Conservation (phyloP, 2,888 invertebrate species). For the Rotaria macrura region DNA sequence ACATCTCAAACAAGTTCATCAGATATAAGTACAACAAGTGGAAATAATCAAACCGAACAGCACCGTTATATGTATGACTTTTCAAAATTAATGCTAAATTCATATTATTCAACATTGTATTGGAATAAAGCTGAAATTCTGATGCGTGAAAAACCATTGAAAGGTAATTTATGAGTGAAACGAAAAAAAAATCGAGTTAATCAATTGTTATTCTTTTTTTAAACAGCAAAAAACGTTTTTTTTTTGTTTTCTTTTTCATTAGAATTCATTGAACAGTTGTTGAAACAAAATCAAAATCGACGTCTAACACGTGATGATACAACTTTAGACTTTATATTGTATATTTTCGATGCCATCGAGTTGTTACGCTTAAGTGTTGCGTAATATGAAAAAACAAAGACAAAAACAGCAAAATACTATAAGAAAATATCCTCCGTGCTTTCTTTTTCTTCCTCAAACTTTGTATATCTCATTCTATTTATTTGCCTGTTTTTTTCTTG, state of each 20-base stretch:
- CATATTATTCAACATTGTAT: not conserved
- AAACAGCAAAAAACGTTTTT: not conserved
- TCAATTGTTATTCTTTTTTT: not conserved
- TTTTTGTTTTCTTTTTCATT: not conserved
- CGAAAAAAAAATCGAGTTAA: not conserved
- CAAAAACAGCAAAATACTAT: not conserved
- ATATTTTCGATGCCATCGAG: conserved; percentile 18
- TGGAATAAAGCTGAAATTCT: conserved; percentile 1
- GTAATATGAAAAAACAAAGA: not conserved
- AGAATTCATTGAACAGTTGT: conserved; percentile 15
- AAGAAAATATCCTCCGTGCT: not conserved
- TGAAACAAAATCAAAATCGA: conserved; percentile 9
- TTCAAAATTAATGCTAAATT: conserved; percentile 7
- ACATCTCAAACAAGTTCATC: conserved; percentile 4
- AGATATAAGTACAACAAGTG: not conserved
- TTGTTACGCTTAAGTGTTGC: not conserved
- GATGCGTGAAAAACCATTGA: not conserved
- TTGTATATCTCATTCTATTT: conserved; percentile 1
- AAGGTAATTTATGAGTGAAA: not conserved
- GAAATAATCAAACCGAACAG: not conserved
- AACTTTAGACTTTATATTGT: not conserved
- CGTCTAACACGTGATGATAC: conserved; percentile 9
- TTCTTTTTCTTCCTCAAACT: not conserved
- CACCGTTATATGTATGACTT: not conserved
- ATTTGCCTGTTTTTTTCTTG: not conserved